Conservation (phyloP, 2,888 invertebrate genomes). For the Epistrophe grossulariae region DNA sequence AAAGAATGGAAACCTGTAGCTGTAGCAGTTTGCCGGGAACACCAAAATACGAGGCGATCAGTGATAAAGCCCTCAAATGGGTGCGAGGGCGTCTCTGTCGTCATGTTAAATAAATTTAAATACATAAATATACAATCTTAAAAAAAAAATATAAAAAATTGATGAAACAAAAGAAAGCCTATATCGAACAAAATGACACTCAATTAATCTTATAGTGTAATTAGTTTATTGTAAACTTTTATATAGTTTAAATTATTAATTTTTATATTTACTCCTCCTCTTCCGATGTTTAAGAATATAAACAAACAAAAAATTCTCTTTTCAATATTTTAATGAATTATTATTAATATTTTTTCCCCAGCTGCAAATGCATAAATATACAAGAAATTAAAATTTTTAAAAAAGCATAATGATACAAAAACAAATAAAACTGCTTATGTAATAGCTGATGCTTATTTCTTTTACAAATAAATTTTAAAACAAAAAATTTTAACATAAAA, state of each 20-base stretch:
- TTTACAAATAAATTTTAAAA: slow-evolving; percentile 18
- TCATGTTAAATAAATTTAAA: slow-evolving; percentile 80
- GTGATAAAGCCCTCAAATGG: slow-evolving; percentile 84
- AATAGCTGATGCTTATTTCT: slow-evolving; percentile 22
- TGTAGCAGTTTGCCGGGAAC: slow-evolving; percentile 81
- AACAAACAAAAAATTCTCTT: neutral
- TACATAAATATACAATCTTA: neutral
- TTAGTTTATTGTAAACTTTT: slow-evolving; percentile 58
- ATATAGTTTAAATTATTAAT: slow-evolving; percentile 44
- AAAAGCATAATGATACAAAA: slow-evolving; percentile 16
- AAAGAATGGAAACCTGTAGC: slow-evolving; percentile 77
- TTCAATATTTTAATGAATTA: neutral
- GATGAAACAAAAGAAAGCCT: slow-evolving; percentile 1
- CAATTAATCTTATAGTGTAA: slow-evolving; percentile 55
- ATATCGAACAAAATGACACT: slow-evolving; percentile 66
- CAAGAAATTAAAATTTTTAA: neutral
- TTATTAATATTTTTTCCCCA: neutral
- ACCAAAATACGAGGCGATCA: slow-evolving; percentile 83
- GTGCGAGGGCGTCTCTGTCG: slow-evolving; percentile 83
- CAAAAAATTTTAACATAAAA: slow-evolving; percentile 6
- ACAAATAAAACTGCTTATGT: too few relatives aligned
- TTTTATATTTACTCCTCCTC: slow-evolving; percentile 35
- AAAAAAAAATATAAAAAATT: neutral
- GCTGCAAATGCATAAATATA: neutral
- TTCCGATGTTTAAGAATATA: neutral